Base-by-base conservation (phyloP, 1,140 invertebrate genomes). In the Coptotermes formosanus region DNA sequence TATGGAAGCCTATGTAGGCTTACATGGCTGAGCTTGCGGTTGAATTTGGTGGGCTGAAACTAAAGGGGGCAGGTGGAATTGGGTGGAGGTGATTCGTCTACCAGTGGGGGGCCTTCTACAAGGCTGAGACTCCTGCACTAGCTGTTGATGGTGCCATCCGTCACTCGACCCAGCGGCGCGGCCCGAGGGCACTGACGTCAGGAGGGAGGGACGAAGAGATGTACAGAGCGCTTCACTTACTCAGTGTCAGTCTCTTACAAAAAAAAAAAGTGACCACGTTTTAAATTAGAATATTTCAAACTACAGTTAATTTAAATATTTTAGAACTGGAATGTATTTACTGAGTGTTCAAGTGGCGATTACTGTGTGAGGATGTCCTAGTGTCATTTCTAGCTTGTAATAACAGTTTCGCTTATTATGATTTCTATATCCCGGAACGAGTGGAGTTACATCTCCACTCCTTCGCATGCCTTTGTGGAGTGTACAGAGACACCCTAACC, bases 61-160 rank as follows among this genome's bases (percentile, higher is more conserved):
- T 30, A 75, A n/a, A 30, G 64, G 64, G 59, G 64, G 64, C 64
- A 75, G 64, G 64, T 75, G 64, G n/a, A 30, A 16, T 25, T 12
- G 64, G 64, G 64, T 75, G 64, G 25, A 25, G 64, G 64, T 30
- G 64, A 75, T 75, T 75, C 64, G 64, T 30, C 64, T 75, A 30
- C 64, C 64, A 75, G 64, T 30, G 64, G 64, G 64, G 64, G n/a
- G 64, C n/a, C 64, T 75, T 75, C 64, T 55, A 55, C 52, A 55
- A 55, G 52, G 52, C 19, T 48, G 48, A 48, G 2, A 48, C 48
- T 64, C 59, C 64, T 75, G 64, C 64, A 75, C 64, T 75, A 75
- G 64, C 64, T 75, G 64, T 75, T 75, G 64, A 75, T 75, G 64
- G 64, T 75, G 9, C 64, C 64, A 75, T 75, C 64, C 64, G 64